Evolutionary conservation across 2,888 invertebrate genomes (phyloP), one percentile per base, ranked within the genome.

Genomic region (Tipula confusa): DNA sequence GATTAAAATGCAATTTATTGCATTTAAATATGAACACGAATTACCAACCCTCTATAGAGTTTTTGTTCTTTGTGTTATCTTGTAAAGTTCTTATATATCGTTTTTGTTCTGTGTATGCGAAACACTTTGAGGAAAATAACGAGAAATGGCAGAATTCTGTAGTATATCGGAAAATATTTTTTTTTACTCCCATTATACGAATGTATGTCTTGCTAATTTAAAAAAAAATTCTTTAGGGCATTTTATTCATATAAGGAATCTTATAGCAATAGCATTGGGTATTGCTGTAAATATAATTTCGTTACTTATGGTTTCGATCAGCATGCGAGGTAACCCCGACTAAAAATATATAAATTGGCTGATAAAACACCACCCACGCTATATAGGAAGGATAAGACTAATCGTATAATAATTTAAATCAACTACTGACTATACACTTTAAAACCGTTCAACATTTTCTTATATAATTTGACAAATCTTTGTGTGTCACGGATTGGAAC

Each of bases 381-480:
- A 3, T 24, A 64, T 24, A 24, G 9, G n/a, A 24, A 64, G 64
- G 64, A 64, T 64, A 18, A 18, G 24, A 64, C 18, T 64, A 64
- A 64, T 64, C 64, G 64, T 24, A 13, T 24, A 64, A 64, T 64
- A 64, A 64, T 64, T 64, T 64, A 64, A 64, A 64, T 64, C 64
- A 64, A 64, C 64, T 64, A 64, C 9, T 9, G n/a, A 64, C 64
- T 64, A 24, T 24, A 64, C 64, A 64, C 64, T 64, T 64, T 24
- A 24, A 64, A 64, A 64, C 24, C 64, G 24, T 64, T 64, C 18
- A 64, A 64, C 4, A 6, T 48, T 48, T 18, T 48, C 1, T 79
- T 79, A 11, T 80, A 80, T 29, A 80, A 29, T 80, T 80, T 80
- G 80, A 80, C 80, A 80, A 80, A 80, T 80, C 80, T 80, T 29